A percentile compares a stretch with the other conserved stretches of the same genome.
Conservation (phyloP, 2,888 invertebrate genomes). For the Ennomos fuscantarius region DNA sequence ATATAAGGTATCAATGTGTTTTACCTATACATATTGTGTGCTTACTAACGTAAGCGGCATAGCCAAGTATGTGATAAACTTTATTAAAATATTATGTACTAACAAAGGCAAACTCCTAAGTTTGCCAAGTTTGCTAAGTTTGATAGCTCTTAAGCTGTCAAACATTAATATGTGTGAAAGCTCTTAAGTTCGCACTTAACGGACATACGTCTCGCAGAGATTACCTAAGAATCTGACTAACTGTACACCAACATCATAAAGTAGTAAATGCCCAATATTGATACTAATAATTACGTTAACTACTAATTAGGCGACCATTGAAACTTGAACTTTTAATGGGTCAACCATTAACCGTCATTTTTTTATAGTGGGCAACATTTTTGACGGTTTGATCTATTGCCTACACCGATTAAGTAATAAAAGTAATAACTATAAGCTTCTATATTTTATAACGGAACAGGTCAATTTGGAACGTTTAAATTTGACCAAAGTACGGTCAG, state of each 20-base stretch:
- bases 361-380: constrained; percentile 47
- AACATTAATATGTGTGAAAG: too few species aligned
- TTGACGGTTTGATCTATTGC: constrained; percentile 59
- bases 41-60: too few species aligned
- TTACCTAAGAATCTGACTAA: constrained; percentile 15
- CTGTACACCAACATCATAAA: constrained; percentile 22
- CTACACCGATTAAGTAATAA: constrained; percentile 74
- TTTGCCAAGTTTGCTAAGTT: too few species aligned
- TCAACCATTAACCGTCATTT: constrained; percentile 37
- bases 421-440: constrained; percentile 63
- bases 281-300: constrained; percentile 32
- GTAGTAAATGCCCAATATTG: constrained; percentile 30
- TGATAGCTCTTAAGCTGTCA: too few species aligned
- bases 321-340: constrained; percentile 36
- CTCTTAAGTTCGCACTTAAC: too few species aligned
- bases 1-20: too few species aligned
- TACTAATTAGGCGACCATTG: constrained; percentile 19
- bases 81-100: too few species aligned
- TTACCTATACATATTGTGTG: too few species aligned
- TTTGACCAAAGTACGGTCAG: constrained; percentile 39
- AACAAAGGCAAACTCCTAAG: too few species aligned
- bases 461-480: constrained; percentile 61
- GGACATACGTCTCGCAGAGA: too few species aligned
- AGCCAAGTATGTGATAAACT: too few species aligned
- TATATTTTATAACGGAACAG: constrained; percentile 67